Base-by-base conservation (phyloP, 2,797 vertebrate genomes). In the Cottoperca gobio region DNA sequence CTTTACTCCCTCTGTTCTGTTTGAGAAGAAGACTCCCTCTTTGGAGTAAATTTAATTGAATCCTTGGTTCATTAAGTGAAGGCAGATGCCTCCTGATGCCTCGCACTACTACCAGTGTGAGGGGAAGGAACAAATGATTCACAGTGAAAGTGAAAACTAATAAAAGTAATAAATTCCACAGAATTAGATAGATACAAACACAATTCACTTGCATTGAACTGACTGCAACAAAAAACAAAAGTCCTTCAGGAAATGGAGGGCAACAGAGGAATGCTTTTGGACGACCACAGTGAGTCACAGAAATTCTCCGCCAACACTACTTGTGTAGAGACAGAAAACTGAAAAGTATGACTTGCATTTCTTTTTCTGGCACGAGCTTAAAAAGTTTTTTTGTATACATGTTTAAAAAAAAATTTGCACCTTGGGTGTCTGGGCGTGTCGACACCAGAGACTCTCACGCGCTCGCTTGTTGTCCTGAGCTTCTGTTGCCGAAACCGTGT, bases 241-340 rank as follows among this genome's bases (percentile, higher is more conserved):
- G 63, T 58, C 66, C 53, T 43, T 53, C 69, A 87, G 85, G 71
- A 88, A 78, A 73, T 21, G 72, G 57, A 86, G 72, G 50, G 75
- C 70, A 70, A 57, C 45, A 23, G 33, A 82, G 78, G 84, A 89
- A 92, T 86, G 83, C 68, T 65, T 78, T 77, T 77, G 55, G 63
- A 73, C 87, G 75, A 92, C 91, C 89, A 86, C 90, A 88, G 62
- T 89, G 87, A 92, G 78, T 92, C 90, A 93, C 53, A 77, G 59
- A 42, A 35, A n/a, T n/a, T n/a, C 26, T 11, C 72, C 13, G 50
- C 58, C 65, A 57, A 65, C 28, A 54, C 59, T 21, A 50, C 65
- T 73, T 69, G 13, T 82, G 65, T 54, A 26, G 55, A 70, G 28
- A 77, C 45, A 79, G 65, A 33, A 62, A 58, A 55, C 57, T 54